A percentile compares a stretch with the other conserved stretches of the same genome.
Conservation (phyloP, 1,140 invertebrate genomes). For the Drosophila nannoptera region DNA sequence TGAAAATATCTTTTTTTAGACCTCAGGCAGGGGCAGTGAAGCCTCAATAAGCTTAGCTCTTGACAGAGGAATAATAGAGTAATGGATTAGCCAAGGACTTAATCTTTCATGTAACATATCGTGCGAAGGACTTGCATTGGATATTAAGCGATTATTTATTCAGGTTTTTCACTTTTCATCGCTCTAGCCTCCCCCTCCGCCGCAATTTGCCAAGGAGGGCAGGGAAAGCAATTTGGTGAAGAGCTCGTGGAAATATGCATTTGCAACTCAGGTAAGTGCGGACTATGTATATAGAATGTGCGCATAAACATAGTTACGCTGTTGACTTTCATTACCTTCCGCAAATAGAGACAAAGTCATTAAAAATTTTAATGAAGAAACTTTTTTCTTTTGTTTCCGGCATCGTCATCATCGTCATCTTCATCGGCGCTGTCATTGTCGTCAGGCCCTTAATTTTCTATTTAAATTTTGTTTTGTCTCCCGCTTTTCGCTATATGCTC, state of each 20-base stretch:
- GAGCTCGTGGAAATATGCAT: constrained; percentile 40
- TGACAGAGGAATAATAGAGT: too few species aligned
- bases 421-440: constrained; percentile 35
- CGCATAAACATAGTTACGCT: constrained; percentile 63
- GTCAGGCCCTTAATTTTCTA: constrained; percentile 61
- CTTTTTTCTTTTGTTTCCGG: constrained; percentile 69
- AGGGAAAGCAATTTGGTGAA: constrained; percentile 21
- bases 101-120: too few species aligned
- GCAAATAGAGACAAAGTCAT: constrained; percentile 74
- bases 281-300: constrained; percentile 39
- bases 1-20: too few species aligned
- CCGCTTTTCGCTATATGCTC: constrained; percentile 47
- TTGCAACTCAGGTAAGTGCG: constrained; percentile 47
- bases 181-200: too few species aligned
- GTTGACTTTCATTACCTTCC: constrained; percentile 75
- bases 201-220: too few species aligned
- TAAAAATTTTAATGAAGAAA: constrained; percentile 76
- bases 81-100: too few species aligned
- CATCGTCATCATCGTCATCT: constrained; percentile 39
- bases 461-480: constrained; percentile 72
- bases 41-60: too few species aligned
- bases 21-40: too few species aligned
- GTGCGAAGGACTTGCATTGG: too few species aligned
- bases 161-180: too few species aligned
- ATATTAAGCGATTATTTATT: too few species aligned